Evolutionary conservation across 2,797 vertebrate genomes (phyloP).

Genomic region (Silurus aristotelis): DNA sequence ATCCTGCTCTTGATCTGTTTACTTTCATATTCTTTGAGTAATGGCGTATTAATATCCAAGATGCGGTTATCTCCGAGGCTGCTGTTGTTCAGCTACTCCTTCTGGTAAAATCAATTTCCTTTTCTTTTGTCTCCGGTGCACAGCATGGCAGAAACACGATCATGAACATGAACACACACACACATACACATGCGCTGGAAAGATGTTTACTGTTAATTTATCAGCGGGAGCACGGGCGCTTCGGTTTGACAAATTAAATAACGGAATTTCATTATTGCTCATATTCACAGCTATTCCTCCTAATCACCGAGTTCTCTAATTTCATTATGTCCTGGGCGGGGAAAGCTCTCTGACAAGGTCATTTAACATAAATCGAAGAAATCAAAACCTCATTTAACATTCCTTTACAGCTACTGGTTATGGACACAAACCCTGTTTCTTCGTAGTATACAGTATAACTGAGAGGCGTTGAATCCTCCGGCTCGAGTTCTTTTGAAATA

Average conservation of each 20-base stretch:
- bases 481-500: constrained; percentile 33
- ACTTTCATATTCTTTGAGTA: constrained; percentile 64
- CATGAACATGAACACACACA: not conserved
- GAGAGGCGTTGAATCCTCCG: not conserved
- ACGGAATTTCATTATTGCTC: constrained; percentile 40
- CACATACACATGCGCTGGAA: not conserved
- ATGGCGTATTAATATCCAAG: constrained; percentile 63
- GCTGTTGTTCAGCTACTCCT: constrained; percentile 55
- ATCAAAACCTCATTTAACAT: constrained; percentile 32
- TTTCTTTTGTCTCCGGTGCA: constrained; percentile 30
- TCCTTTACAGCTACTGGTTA: constrained; percentile 12
- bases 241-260: constrained; percentile 43
- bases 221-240: constrained; percentile 21
- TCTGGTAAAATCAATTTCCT: constrained; percentile 52
- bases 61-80: constrained; percentile 54
- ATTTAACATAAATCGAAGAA: constrained; percentile 25
- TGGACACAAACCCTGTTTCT: constrained; percentile 4
- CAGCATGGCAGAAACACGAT: constrained; percentile 28
- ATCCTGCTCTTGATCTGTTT: constrained; percentile 60
- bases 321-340: constrained; percentile 28
- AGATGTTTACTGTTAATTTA: constrained; percentile 43
- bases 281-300: constrained; percentile 35
- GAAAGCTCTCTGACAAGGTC: constrained; percentile 4
- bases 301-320: constrained; percentile 37
- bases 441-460: not conserved